These are phyloP conservation scores for Ovis canadensis DNA, from an alignment of 2,113 vertebrate species.

Conservation along the genomic window DNA sequence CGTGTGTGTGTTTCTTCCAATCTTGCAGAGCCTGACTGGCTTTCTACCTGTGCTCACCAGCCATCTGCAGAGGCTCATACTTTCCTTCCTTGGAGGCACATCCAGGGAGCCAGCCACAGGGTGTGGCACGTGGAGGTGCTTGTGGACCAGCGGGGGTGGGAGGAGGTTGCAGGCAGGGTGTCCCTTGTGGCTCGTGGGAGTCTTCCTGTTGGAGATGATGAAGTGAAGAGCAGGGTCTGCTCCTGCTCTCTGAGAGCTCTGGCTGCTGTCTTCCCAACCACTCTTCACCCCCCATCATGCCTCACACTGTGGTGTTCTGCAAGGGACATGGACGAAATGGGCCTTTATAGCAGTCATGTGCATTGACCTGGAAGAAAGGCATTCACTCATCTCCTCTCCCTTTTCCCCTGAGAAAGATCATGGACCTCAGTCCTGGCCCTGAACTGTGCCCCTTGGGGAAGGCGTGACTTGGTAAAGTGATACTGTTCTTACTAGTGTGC, in stretches of 20 bases:
- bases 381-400: neutral
- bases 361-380: neutral
- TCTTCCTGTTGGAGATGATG: neutral
- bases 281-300: neutral
- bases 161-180: neutral
- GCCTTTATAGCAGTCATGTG: neutral
- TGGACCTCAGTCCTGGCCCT: neutral
- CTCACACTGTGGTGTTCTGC: neutral
- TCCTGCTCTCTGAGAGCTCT: neutral
- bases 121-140: neutral
- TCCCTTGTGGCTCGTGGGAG: neutral
- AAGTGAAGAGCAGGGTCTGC: neutral
- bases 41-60: neutral
- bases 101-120: neutral
- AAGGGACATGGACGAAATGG: neutral
- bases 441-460: neutral
- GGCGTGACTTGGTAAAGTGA: neutral
- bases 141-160: neutral
- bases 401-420: neutral
- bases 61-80: neutral
- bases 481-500: neutral
- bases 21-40: neutral
- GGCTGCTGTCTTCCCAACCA: neutral
- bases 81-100: neutral
- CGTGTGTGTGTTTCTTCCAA: neutral